Evolutionary conservation across 2,797 vertebrate genomes (phyloP), one percentile per base, ranked within the genome.

Genomic region (Alauda arvensis): DNA sequence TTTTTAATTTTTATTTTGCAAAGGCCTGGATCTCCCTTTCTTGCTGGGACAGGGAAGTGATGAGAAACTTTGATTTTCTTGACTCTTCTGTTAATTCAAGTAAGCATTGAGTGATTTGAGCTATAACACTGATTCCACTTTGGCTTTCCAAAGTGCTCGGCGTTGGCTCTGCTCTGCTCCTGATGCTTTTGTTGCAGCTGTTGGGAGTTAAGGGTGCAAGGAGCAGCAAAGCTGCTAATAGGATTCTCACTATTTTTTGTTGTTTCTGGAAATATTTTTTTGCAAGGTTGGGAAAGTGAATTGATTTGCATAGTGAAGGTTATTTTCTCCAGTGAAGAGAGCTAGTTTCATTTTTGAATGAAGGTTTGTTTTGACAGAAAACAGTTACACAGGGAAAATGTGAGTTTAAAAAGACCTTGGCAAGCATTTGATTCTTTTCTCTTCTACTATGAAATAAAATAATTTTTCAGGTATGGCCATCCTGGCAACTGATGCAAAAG

Each of bases 341-440:
- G 65, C 10, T 84, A 31, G 65, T 61, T 86, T 79, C 51, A 28
- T 14, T 68, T 87, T 80, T 88, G 71, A 89, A 91, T 8, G 25
- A 78, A 72, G 70, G 40, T 48, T 92, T 91, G 87, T 90, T 92
- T 91, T 93, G 85, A 80, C 83, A 88, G 78, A 88, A 92, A 88
- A 60, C 55, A 55, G 74, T 84, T 87, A 29, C 11, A 63, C 66
- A 76, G 77, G 51, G 77, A 89, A 92, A 89, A 93, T 63, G 42
- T 51, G 90, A 83, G 72, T 88, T 91, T 81, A 17, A 76, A 91
- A 92, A 84, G 63, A 87, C 87, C 71, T 87, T 71, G 69, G 63
- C 51, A 85, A 87, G 55, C 55, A 57, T 60, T 88, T 70, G 40
- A 42, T 89, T 91, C 63, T 66, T 69, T 65, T 72, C 26, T 20